Percentiles rank a stretch among this genome's conserved stretches.
These are phyloP conservation scores for Muscicapa adusta DNA, from an alignment of 2,113 vertebrate genomes.

Conservation along the genomic window DNA sequence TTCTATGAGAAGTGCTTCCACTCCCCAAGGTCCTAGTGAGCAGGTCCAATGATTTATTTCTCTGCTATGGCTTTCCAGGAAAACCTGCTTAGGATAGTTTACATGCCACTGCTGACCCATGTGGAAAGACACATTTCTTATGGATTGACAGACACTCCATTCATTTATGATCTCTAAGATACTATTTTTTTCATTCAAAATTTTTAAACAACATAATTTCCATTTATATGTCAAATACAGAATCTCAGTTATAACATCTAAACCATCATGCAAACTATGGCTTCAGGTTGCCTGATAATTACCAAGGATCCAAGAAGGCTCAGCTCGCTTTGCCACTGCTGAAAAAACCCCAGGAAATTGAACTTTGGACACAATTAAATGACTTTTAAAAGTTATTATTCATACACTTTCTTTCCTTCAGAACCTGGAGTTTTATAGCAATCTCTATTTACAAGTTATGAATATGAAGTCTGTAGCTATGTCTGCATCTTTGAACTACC, in stretches of 20 bases:
- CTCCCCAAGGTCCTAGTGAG: background rate
- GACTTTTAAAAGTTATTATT: background rate
- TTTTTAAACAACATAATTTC: background rate
- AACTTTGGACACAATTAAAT: background rate
- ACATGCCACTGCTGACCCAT: background rate
- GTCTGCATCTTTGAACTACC: background rate
- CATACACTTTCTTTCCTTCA: background rate
- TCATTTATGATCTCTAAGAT: background rate
- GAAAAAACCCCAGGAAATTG: background rate
- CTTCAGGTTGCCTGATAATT: background rate
- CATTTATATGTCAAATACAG: background rate
- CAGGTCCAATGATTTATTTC: background rate
- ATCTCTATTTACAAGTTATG: background rate
- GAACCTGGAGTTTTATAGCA: background rate
- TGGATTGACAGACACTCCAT: background rate
- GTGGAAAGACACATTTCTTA: background rate
- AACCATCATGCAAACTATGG: background rate
- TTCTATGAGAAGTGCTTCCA: background rate
- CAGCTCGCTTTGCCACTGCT: background rate
- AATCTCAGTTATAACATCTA: background rate
- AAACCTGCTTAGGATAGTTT: background rate
- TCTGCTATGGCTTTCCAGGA: background rate
- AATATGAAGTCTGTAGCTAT: background rate
- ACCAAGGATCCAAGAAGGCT: background rate
- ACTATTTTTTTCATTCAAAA: background rate